phyloP scores from a whole-genome alignment of 1,140 invertebrate genomes.

The Drosophila kepulauana region DNA sequence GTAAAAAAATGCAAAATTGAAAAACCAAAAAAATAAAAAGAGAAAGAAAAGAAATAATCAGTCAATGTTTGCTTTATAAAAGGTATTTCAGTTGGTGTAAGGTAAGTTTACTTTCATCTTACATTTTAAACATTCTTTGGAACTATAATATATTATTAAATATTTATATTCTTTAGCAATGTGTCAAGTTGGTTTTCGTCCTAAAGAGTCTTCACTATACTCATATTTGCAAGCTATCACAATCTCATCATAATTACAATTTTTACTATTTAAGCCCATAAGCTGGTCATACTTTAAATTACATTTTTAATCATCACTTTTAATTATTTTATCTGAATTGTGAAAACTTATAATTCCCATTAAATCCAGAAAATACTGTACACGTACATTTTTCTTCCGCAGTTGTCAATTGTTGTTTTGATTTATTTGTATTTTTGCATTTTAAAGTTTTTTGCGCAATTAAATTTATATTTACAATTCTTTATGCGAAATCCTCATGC shows the following conservation, averaged over 20 bases:
- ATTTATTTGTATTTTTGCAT: constrained; percentile 42
- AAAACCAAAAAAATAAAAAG: constrained; percentile 22
- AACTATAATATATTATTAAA: no score
- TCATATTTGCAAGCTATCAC: no score
- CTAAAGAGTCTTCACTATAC: no score
- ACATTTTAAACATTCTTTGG: no score
- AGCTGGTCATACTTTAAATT: not conserved
- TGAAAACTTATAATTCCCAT: constrained; percentile 66
- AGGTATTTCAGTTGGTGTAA: no score
- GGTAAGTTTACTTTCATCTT: no score
- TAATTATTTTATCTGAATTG: constrained; percentile 8
- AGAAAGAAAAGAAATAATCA: constrained; percentile 3
- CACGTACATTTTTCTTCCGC: not conserved
- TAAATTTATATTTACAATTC: constrained; percentile 77
- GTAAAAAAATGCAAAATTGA: not conserved
- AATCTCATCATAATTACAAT: no score
- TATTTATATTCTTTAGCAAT: no score
- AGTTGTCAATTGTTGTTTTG: constrained; percentile 50
- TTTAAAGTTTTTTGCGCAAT: constrained; percentile 68
- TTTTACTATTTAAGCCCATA: not conserved
- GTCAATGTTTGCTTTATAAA: no score
- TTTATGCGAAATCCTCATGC: constrained; percentile 32
- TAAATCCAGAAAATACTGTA: not conserved
- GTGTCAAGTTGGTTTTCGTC: no score
- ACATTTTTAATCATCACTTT: not conserved